Conservation (phyloP, 2,888 invertebrate genomes). For the Hyppa rectilinea region DNA sequence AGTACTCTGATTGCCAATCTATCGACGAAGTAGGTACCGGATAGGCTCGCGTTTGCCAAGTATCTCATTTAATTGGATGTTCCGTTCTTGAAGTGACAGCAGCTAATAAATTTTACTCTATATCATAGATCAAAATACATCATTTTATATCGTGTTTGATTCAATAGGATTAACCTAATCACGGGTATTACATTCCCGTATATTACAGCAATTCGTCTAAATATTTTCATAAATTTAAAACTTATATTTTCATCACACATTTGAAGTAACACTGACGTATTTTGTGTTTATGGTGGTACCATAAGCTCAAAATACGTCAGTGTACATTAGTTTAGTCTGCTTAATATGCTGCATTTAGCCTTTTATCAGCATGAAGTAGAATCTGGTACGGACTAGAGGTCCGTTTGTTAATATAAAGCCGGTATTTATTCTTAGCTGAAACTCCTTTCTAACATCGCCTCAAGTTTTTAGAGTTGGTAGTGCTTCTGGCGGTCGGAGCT, state of each 20-base stretch:
- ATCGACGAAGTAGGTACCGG: neutral
- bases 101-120: neutral
- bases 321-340: neutral
- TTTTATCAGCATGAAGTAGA: neutral
- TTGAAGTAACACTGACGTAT: neutral
- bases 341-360: neutral
- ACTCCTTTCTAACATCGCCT: neutral
- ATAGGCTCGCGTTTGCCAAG: neutral
- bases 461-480: neutral
- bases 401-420: neutral
- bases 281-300: neutral
- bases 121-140: neutral
- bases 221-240: neutral
- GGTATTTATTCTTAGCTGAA: neutral
- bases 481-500: neutral
- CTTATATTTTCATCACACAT: neutral
- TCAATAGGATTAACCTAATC: neutral
- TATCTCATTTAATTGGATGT: neutral
- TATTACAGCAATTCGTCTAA: neutral
- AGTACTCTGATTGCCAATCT: neutral
- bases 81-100: neutral
- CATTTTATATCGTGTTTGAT: neutral
- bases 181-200: neutral
- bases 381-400: neutral
- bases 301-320: too few relatives aligned